phyloP scores from a whole-genome alignment of 2,113 vertebrate genomes.

The Salvelinus namaycush region DNA sequence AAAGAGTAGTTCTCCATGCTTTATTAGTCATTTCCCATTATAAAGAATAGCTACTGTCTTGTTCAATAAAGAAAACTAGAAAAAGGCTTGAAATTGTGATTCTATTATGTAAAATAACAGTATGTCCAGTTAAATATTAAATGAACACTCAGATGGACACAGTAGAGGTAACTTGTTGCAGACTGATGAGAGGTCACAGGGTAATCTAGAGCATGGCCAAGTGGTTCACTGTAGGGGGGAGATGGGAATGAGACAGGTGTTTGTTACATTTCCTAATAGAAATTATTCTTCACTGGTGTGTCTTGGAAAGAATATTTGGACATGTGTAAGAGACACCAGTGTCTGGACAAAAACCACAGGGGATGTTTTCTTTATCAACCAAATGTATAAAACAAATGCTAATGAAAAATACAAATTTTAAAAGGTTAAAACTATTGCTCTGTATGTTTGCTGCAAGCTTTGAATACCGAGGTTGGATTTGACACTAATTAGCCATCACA shows the following conservation, averaged over 20 bases:
- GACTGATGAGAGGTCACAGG: slow-evolving; percentile 66
- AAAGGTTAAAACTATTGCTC: slow-evolving; percentile 49
- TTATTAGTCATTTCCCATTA: slow-evolving; percentile 72
- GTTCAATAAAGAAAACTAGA: slow-evolving; percentile 48
- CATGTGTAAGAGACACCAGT: not conserved
- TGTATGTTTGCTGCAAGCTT: slow-evolving; percentile 21
- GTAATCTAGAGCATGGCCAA: slow-evolving; percentile 57
- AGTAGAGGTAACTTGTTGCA: slow-evolving; percentile 77
- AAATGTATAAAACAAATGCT: too few species aligned
- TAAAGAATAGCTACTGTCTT: slow-evolving; percentile 73
- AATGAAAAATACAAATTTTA: not conserved
- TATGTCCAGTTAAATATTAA: not conserved
- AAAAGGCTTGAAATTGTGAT: slow-evolving; percentile 72
- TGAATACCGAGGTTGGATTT: slow-evolving; percentile 6
- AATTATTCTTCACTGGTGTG: slow-evolving; percentile 24
- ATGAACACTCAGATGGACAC: slow-evolving; percentile 47
- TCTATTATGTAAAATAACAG: slow-evolving; percentile 59
- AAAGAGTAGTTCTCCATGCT: slow-evolving; percentile 80
- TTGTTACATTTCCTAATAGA: not conserved
- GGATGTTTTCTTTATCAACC: too few species aligned
- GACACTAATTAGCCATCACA: slow-evolving; percentile 60
- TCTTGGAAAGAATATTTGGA: slow-evolving; percentile 23
- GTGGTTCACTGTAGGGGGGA: slow-evolving; percentile 4
- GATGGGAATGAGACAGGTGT: slow-evolving; percentile 14
- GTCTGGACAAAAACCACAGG: not conserved